phyloP scores from a whole-genome alignment of 2,888 invertebrate genomes.

The Gnatocerus cornutus region DNA sequence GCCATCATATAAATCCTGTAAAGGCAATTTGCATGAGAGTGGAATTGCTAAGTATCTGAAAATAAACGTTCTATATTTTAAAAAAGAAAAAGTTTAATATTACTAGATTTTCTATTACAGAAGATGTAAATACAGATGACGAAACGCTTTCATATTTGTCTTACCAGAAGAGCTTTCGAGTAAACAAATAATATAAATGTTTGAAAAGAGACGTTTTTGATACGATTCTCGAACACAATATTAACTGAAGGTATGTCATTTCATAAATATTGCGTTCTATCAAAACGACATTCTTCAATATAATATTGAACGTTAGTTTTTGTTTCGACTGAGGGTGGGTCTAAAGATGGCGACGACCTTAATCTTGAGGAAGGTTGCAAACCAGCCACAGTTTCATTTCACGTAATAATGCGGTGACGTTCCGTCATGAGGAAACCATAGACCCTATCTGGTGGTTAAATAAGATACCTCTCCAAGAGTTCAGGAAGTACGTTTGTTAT shows the following conservation, averaged over 20 bases:
- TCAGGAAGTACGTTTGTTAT: conserved; percentile 29
- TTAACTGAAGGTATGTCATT: conserved; percentile 30
- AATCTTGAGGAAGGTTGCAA: conserved; percentile 17
- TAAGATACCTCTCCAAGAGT: conserved; percentile 23
- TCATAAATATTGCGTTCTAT: conserved; percentile 16
- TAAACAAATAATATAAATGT: conserved; percentile 38
- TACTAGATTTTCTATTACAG: not conserved
- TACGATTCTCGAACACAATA: conserved; percentile 32
- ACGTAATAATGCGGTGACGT: conserved; percentile 31
- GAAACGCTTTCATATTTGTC: conserved; percentile 31
- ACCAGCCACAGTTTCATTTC: conserved; percentile 26
- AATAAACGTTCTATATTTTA: conserved; percentile 3
- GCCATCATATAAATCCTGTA: conserved; percentile 19
- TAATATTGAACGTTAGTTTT: not conserved
- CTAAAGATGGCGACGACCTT: conserved; percentile 16
- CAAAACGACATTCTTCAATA: conserved; percentile 5
- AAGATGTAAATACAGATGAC: conserved; percentile 25
- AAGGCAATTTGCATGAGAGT: conserved; percentile 21
- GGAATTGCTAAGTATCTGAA: conserved; percentile 8
- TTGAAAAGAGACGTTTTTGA: conserved; percentile 31
- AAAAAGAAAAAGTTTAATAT: not conserved
- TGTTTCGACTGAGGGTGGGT: not conserved
- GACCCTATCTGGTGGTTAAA: conserved; percentile 24
- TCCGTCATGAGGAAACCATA: conserved; percentile 26
- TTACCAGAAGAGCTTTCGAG: conserved; percentile 31